phyloP scores from a whole-genome alignment of 2,797 vertebrate genomes.

The Falco cherrug region DNA sequence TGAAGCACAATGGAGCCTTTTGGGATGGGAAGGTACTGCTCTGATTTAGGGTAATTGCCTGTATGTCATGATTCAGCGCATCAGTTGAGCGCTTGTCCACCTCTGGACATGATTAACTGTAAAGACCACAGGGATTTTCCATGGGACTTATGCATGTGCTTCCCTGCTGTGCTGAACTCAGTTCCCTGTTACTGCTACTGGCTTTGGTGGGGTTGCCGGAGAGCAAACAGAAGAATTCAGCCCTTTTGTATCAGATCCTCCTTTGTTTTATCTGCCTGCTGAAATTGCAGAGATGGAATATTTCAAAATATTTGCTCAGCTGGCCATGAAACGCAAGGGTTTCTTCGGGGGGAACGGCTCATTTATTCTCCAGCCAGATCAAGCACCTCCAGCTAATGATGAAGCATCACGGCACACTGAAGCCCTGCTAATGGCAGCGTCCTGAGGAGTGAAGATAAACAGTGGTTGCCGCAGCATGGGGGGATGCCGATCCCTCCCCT shows the following conservation, averaged over 20 bases:
- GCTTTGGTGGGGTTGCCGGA: background rate
- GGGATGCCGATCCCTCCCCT: conserved; percentile 44
- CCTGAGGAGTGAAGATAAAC: conserved; percentile 57
- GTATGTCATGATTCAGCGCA: conserved; percentile 44
- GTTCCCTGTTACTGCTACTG: background rate
- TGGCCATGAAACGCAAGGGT: background rate
- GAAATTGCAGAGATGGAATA: conserved; percentile 35
- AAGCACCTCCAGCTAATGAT: conserved; percentile 51
- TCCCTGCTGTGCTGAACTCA: background rate
- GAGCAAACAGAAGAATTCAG: background rate
- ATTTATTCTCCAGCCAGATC: conserved; percentile 56
- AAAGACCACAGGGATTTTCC: conserved; percentile 54
- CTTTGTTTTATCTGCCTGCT: conserved; percentile 42
- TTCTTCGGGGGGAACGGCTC: background rate
- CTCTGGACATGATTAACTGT: conserved; percentile 63
- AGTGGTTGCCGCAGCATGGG: conserved; percentile 34
- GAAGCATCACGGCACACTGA: conserved; percentile 10
- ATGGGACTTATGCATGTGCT: background rate
- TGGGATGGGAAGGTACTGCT: conserved; percentile 11
- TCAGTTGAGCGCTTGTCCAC: conserved; percentile 33
- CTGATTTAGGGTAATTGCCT: conserved; percentile 63
- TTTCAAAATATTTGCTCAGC: conserved; percentile 65
- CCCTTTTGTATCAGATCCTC: conserved; percentile 35
- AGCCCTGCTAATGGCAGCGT: conserved; percentile 52
- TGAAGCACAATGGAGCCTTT: conserved; percentile 32